These are phyloP conservation scores for Ceryle rudis DNA, from an alignment of 2,797 vertebrate genomes.

Conservation along the genomic window DNA sequence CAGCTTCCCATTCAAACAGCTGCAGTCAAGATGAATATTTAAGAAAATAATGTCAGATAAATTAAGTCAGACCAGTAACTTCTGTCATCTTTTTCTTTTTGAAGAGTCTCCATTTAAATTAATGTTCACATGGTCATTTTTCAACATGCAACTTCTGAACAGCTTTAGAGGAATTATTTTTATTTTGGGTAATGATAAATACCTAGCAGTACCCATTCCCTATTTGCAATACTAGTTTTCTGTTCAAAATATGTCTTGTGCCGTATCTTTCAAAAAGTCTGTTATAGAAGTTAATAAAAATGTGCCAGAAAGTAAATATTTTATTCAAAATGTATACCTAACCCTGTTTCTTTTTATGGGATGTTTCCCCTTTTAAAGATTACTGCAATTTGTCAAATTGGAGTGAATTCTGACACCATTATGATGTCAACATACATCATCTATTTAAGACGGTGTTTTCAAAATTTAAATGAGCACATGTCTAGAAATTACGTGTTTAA, in stretches of 20 bases:
- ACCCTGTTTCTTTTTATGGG: background rate
- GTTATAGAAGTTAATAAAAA: constrained; percentile 42
- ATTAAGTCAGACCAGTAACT: background rate
- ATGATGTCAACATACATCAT: background rate
- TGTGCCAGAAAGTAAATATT: constrained; percentile 32
- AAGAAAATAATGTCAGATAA: background rate
- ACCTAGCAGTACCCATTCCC: background rate
- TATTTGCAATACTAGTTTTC: constrained; percentile 4
- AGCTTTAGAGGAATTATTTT: background rate
- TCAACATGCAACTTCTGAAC: background rate
- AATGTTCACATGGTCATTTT: background rate
- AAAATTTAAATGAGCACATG: background rate
- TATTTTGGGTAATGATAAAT: background rate
- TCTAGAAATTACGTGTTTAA: background rate
- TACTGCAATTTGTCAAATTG: background rate
- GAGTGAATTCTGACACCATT: background rate
- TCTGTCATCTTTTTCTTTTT: background rate
- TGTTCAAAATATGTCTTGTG: background rate
- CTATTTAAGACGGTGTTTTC: background rate
- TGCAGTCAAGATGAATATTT: background rate
- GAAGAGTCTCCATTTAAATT: background rate
- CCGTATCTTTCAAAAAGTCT: background rate
- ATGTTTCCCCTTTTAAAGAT: background rate
- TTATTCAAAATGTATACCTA: background rate
- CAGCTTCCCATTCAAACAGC: background rate